phyloP scores from a whole-genome alignment of 35 echinoderm and acorn worm species.

The Heliocidaris tuberculata region DNA sequence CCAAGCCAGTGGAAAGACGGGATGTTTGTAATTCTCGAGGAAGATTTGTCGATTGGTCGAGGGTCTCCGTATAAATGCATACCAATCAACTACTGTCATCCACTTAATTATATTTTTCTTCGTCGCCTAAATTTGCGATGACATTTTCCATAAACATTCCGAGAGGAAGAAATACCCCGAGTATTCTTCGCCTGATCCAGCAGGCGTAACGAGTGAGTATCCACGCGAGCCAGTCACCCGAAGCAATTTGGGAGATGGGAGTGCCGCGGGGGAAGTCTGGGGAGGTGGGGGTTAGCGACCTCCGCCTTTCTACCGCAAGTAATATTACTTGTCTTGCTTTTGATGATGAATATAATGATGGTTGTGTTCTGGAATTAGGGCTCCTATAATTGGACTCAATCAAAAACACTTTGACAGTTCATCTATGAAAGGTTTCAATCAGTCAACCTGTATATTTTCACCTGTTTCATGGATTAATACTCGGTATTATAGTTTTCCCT shows the following conservation, averaged over 20 bases:
- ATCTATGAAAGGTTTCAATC: too few species aligned
- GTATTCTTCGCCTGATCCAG: neutral
- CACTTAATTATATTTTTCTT: conserved; percentile 34
- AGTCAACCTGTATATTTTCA: too few species aligned
- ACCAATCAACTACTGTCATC: conserved; percentile 20
- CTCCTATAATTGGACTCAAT: too few species aligned
- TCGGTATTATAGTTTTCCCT: too few species aligned
- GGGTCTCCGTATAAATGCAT: conserved; percentile 4
- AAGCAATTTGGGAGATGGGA: neutral
- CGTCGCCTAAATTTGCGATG: conserved; percentile 18
- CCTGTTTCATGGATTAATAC: too few species aligned
- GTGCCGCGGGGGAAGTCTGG: neutral
- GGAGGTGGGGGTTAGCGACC: neutral
- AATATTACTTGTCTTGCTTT: too few species aligned
- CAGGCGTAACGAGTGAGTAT: conserved; percentile 7
- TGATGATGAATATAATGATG: too few species aligned
- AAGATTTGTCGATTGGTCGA: neutral
- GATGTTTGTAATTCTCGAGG: neutral
- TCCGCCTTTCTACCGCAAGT: neutral
- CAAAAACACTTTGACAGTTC: too few species aligned
- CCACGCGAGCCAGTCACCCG: neutral
- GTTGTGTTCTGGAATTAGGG: too few species aligned
- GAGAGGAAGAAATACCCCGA: neutral
- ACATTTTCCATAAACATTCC: conserved; percentile 37
- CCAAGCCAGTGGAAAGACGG: neutral